phyloP scores from a whole-genome alignment of 92 coral and sea anemone species.

The Pocillopora grandis region DNA sequence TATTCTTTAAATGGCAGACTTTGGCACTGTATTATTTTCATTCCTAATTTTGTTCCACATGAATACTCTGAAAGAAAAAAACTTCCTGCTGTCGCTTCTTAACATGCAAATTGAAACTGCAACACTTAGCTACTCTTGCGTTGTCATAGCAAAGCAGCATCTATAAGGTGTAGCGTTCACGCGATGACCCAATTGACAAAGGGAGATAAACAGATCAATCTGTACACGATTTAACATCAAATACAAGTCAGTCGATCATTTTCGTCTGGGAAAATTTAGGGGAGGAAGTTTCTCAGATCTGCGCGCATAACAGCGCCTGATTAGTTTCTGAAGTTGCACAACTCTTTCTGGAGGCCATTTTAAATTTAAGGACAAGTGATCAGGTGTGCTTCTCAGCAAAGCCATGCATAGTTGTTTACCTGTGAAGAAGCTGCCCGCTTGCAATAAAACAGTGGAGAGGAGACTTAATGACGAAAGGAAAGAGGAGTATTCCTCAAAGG shows the following conservation, averaged over 20 bases:
- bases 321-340: not conserved
- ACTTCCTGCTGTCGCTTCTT: slow-evolving; percentile 17
- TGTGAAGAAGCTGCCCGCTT: slow-evolving; percentile 38
- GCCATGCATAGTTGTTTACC: slow-evolving; percentile 42
- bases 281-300: not conserved
- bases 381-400: not conserved
- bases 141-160: slow-evolving; percentile 45
- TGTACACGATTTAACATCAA: not conserved
- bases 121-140: not conserved
- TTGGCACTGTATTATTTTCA: not conserved
- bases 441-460: slow-evolving; percentile 37
- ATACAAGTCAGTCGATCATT: not conserved
- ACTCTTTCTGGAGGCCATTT: slow-evolving; percentile 15
- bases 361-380: not conserved
- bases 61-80: slow-evolving; percentile 19
- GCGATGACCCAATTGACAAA: slow-evolving; percentile 5
- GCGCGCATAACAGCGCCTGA: not conserved
- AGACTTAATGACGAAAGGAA: slow-evolving; percentile 23
- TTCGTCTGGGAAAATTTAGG: not conserved
- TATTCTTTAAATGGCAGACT: not conserved
- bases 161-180: not conserved
- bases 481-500: slow-evolving; percentile 18
- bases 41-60: slow-evolving; percentile 24
- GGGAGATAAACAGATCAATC: not conserved
- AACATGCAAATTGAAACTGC: slow-evolving; percentile 15